Conservation (phyloP, 2,888 invertebrate species). For the Rotaria magnacalcarata region DNA sequence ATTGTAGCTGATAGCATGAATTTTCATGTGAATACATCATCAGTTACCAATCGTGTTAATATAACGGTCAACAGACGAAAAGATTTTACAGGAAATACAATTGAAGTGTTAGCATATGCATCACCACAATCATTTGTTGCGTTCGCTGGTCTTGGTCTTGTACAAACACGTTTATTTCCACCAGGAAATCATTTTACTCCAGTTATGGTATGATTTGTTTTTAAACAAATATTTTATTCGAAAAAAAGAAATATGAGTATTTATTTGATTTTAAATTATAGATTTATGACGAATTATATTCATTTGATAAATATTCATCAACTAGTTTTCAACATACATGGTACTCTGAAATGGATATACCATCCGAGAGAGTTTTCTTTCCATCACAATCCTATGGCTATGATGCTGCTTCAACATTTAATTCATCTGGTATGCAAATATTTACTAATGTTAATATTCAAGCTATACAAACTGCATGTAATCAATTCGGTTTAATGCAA, state of each 20-base stretch:
- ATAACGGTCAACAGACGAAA: slow-evolving; percentile 76
- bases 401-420: slow-evolving; percentile 46
- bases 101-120: slow-evolving; percentile 85
- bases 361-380: neutral
- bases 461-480: neutral
- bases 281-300: slow-evolving; percentile 51
- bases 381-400: slow-evolving; percentile 39
- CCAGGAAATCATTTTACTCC: neutral
- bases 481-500: neutral
- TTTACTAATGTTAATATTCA: slow-evolving; percentile 73
- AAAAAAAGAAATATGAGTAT: too few relatives aligned
- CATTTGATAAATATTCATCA: slow-evolving; percentile 55
- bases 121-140: slow-evolving; percentile 90
- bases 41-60: slow-evolving; percentile 55
- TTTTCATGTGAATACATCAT: slow-evolving; percentile 89
- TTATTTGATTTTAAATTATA: neutral
- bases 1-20: slow-evolving; percentile 85
- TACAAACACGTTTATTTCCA: slow-evolving; percentile 53
- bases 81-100: slow-evolving; percentile 82
- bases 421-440: slow-evolving; percentile 74
- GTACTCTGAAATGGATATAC: slow-evolving; percentile 46
- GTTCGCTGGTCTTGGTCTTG: slow-evolving; percentile 79
- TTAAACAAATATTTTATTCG: too few relatives aligned
- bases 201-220: neutral
- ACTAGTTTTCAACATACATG: slow-evolving; percentile 55